phyloP scores from a whole-genome alignment of 2,888 invertebrate genomes.

The Tipula lateralis region DNA sequence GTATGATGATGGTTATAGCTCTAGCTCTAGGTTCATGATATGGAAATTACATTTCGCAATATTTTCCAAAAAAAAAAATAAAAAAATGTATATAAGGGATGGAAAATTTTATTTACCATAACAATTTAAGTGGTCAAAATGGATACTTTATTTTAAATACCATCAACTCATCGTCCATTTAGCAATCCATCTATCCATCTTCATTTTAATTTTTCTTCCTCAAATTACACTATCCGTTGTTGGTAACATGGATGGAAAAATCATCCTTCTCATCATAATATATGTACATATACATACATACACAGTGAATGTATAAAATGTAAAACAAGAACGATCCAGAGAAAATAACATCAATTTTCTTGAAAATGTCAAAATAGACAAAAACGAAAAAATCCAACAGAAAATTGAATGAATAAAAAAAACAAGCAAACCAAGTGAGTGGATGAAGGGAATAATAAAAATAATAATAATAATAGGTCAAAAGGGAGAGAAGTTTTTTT shows the following conservation, averaged over 20 bases:
- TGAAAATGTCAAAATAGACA: constrained; percentile 24
- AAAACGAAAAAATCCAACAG: background rate
- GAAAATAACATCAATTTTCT: constrained; percentile 19
- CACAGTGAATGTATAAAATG: background rate
- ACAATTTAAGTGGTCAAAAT: constrained; percentile 19
- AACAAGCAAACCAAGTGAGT: background rate
- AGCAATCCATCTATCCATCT: constrained; percentile 9
- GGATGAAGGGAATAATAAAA: background rate
- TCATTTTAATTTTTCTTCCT: constrained; percentile 1
- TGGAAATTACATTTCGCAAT: background rate
- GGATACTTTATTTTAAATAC: constrained; percentile 11
- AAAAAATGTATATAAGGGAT: background rate
- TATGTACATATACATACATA: background rate
- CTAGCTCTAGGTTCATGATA: background rate
- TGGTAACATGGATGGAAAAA: background rate
- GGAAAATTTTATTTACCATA: constrained; percentile 21
- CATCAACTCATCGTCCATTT: constrained; percentile 11
- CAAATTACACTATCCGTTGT: background rate
- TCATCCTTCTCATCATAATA: background rate
- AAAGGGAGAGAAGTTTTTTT: constrained; percentile 7
- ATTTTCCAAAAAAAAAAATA: background rate
- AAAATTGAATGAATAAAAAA: background rate
- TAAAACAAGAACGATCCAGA: background rate
- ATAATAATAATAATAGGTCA: constrained; percentile 14
- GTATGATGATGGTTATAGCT: background rate